Percentiles rank a stretch among this genome's conserved stretches.
Evolutionary conservation across 2,888 invertebrate genomes (phyloP).

Genomic region (Nesidiocoris tenuis): DNA sequence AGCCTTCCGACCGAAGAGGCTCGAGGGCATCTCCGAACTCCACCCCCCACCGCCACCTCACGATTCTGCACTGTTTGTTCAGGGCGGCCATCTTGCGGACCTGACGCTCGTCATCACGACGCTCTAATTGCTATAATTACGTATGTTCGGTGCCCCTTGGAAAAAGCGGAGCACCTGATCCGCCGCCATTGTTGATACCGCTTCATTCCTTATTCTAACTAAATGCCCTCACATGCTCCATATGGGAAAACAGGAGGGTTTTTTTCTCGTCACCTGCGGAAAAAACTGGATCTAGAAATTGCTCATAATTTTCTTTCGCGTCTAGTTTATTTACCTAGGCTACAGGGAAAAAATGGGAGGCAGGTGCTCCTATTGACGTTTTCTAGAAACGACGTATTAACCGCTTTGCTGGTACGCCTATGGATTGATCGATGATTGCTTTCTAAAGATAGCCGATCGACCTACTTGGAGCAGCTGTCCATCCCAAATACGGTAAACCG

Average conservation of each 20-base stretch:
- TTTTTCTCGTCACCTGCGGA: neutral
- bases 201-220: constrained; percentile 33
- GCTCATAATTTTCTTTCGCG: neutral
- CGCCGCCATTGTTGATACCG: constrained; percentile 42
- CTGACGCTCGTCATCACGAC: constrained; percentile 39
- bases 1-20: neutral
- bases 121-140: constrained; percentile 45
- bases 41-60: neutral
- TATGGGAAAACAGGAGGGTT: constrained; percentile 11
- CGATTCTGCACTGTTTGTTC: constrained; percentile 26
- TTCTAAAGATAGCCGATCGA: no score
- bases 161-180: constrained; percentile 36
- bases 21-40: neutral
- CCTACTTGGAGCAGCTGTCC: no score
- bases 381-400: no score
- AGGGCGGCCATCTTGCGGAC: constrained; percentile 39
- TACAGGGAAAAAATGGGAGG: neutral
- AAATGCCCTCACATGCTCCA: constrained; percentile 15
- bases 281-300: neutral
- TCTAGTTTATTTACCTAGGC: neutral
- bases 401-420: no score
- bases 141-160: constrained; percentile 12
- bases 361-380: neutral
- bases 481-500: no score
- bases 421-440: no score